Evolutionary conservation across 2,113 vertebrate species (phyloP).

Genomic region (Myiozetetes cayanensis): DNA sequence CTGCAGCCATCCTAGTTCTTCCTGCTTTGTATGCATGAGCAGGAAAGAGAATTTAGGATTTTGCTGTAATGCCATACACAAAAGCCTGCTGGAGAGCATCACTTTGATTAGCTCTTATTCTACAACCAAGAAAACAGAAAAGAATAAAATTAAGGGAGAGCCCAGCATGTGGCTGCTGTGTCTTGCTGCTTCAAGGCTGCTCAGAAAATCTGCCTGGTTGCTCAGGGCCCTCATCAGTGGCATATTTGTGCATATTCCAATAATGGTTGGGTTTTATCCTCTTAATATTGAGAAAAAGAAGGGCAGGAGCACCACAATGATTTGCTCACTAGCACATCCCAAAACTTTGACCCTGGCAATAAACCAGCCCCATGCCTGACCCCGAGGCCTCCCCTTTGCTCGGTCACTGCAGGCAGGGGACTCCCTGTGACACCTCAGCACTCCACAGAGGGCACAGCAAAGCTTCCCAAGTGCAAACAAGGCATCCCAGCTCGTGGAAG

Average conservation of each 20-base stretch:
- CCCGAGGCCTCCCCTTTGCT: accelerated
- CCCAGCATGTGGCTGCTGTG: slow-evolving; percentile 3
- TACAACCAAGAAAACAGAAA: slow-evolving; percentile 16
- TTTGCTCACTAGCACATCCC: not conserved
- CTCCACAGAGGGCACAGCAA: not conserved
- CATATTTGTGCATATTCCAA: not conserved
- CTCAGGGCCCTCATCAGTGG: not conserved
- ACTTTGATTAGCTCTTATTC: slow-evolving; percentile 35
- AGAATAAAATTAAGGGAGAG: slow-evolving; percentile 22
- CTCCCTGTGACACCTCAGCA: accelerated
- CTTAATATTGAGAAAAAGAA: not conserved
- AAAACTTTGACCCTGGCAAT: not conserved
- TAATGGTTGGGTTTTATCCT: not conserved
- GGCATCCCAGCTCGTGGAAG: not conserved
- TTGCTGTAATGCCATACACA: not conserved
- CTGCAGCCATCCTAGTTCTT: not conserved
- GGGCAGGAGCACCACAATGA: not conserved
- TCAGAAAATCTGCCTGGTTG: not conserved
- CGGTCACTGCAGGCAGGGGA: not conserved
- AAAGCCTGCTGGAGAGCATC: slow-evolving; percentile 39
- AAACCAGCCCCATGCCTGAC: not conserved
- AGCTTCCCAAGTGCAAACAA: not conserved
- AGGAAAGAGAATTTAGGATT: slow-evolving; percentile 23
- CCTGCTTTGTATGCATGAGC: slow-evolving; percentile 28
- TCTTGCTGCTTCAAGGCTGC: slow-evolving; percentile 4